phyloP scores from a whole-genome alignment of 2,888 invertebrate genomes.

The Eupelmus urozonus region DNA sequence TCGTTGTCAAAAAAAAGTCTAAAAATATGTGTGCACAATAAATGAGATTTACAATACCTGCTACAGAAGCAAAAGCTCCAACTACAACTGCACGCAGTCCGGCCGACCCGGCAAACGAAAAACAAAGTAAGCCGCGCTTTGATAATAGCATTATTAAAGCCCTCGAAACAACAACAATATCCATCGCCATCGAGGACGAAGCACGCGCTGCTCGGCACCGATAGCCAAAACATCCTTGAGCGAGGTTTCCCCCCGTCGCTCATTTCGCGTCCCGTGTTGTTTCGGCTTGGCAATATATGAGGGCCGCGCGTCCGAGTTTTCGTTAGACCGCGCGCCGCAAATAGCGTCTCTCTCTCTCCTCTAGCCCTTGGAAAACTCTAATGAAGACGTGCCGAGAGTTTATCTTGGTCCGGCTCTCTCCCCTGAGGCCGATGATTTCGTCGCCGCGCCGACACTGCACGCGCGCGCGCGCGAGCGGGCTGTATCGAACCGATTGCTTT shows the following conservation, averaged over 20 bases:
- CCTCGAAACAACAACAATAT: constrained; percentile 11
- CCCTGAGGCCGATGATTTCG: constrained; percentile 70
- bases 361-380: constrained; percentile 69
- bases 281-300: constrained; percentile 40
- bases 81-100: not conserved
- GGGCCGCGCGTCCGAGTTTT: constrained; percentile 25
- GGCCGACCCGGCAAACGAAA: not conserved
- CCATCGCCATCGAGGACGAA: not conserved
- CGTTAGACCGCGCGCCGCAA: constrained; percentile 24
- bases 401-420: constrained; percentile 69
- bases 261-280: constrained; percentile 26
- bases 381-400: constrained; percentile 75
- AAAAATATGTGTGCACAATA: no score
- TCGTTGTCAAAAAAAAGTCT: not conserved
- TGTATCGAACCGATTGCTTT: constrained; percentile 13
- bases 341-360: not conserved
- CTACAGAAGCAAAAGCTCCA: not conserved
- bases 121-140: no score
- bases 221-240: constrained; percentile 35
- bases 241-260: not conserved
- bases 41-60: no score
- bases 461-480: no score
- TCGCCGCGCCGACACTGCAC: constrained; percentile 36
- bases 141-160: constrained; percentile 30
- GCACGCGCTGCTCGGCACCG: not conserved